Conservation (phyloP, 2,797 vertebrate species). For the Spatula versicolor region DNA sequence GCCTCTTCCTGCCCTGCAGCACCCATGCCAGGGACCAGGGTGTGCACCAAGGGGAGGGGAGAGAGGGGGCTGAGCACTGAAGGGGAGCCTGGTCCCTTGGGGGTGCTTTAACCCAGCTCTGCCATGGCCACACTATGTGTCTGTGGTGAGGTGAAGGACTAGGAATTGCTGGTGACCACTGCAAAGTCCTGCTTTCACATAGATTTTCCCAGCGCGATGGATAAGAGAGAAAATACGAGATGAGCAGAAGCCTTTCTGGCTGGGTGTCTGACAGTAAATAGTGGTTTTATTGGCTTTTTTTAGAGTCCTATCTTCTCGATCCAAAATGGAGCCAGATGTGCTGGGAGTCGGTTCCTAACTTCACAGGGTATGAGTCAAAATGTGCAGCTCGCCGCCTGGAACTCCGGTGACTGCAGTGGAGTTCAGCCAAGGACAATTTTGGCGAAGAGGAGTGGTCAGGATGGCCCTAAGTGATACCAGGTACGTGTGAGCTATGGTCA, state of each 20-base stretch:
- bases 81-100: no score
- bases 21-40: background rate
- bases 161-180: background rate
- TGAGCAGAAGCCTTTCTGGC: background rate
- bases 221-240: background rate
- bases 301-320: background rate
- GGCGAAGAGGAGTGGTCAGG: background rate
- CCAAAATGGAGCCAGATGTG: background rate
- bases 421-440: background rate
- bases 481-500: fast-evolving
- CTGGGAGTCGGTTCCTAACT: background rate
- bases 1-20: background rate
- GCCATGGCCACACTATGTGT: background rate
- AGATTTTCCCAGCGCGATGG: background rate
- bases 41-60: background rate
- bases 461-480: fast-evolving
- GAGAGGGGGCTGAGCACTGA: background rate
- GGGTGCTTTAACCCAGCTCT: background rate
- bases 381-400: background rate
- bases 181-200: background rate
- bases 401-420: background rate
- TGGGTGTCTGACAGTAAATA: background rate
- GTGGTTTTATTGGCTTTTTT: background rate
- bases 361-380: background rate
- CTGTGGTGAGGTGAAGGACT: background rate